Conservation (phyloP, 2,888 invertebrate species). For the Agrotis puta region DNA sequence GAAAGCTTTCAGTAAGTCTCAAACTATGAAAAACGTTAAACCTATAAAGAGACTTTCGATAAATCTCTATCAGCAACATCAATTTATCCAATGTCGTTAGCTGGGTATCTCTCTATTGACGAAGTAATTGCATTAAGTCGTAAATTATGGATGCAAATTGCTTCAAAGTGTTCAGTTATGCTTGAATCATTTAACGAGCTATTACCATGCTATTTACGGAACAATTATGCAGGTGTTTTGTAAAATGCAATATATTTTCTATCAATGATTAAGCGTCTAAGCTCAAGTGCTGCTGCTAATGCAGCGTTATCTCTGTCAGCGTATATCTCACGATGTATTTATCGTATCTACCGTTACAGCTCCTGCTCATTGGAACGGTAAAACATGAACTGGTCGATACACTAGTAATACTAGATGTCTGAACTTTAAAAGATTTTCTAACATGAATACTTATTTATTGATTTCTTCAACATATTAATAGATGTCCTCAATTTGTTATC, state of each 20-base stretch:
- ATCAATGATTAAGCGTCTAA: slow-evolving; percentile 42
- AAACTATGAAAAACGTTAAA: slow-evolving; percentile 1
- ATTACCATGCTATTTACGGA: slow-evolving; percentile 56
- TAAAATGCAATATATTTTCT: slow-evolving; percentile 57
- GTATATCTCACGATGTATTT: slow-evolving; percentile 58
- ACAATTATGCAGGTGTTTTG: slow-evolving; percentile 67
- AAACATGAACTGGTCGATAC: slow-evolving; percentile 38
- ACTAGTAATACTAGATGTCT: slow-evolving; percentile 25
- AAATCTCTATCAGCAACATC: slow-evolving; percentile 8
- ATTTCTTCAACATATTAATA: slow-evolving; percentile 1
- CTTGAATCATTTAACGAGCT: slow-evolving; percentile 51
- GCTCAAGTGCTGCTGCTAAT: slow-evolving; percentile 39
- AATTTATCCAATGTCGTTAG: slow-evolving; percentile 26
- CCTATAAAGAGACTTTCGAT: slow-evolving; percentile 1
- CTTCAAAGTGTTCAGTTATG: slow-evolving; percentile 51
- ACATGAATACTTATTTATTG: slow-evolving; percentile 20
- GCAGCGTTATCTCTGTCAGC: slow-evolving; percentile 45
- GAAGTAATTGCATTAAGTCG: slow-evolving; percentile 46
- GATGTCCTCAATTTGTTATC: background rate
- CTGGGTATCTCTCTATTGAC: slow-evolving; percentile 37
- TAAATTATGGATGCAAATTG: slow-evolving; percentile 58
- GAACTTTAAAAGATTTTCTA: slow-evolving; percentile 5
- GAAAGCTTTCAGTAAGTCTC: background rate
- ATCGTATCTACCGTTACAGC: slow-evolving; percentile 74
- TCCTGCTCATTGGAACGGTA: slow-evolving; percentile 78